phyloP scores from a whole-genome alignment of 2,888 invertebrate genomes.

The Drosophila macrothrix region DNA sequence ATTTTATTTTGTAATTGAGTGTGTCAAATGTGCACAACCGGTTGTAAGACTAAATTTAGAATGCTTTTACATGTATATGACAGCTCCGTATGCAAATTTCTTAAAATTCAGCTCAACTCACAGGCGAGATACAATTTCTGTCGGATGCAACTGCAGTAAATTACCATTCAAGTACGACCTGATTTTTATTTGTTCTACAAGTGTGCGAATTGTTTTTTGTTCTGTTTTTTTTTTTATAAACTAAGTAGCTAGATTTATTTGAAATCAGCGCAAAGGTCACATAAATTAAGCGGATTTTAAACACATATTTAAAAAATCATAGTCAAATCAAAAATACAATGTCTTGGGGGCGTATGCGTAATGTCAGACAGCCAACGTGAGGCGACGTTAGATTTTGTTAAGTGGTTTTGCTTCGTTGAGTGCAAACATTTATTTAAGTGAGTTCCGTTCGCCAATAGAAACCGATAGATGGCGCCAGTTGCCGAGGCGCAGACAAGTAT shows the following conservation, averaged over 20 bases:
- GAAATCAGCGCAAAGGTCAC: conserved; percentile 60
- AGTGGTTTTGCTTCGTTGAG: conserved; percentile 27
- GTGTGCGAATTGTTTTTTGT: conserved; percentile 37
- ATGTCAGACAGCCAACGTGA: conserved; percentile 32
- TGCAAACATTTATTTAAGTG: background rate
- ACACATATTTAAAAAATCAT: conserved; percentile 6
- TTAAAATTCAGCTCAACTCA: conserved; percentile 48
- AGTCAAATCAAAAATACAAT: conserved; percentile 12
- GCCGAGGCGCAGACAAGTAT: conserved; percentile 42
- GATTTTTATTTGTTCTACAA: conserved; percentile 57
- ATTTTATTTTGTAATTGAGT: conserved; percentile 20
- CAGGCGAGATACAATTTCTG: conserved; percentile 35
- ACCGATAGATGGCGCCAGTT: conserved; percentile 42
- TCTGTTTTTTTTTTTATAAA: conserved; percentile 15
- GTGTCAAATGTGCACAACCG: conserved; percentile 40
- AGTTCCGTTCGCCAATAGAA: background rate
- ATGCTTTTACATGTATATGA: conserved; percentile 46
- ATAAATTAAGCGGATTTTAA: conserved; percentile 56
- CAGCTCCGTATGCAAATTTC: conserved; percentile 65
- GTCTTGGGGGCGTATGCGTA: conserved; percentile 64
- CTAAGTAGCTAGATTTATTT: conserved; percentile 47
- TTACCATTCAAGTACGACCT: conserved; percentile 74
- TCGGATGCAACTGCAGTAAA: conserved; percentile 58
- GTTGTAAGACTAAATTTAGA: conserved; percentile 52
- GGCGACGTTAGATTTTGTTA: conserved; percentile 17